Evolutionary conservation across 1,140 invertebrate genomes (phyloP), one percentile per base, ranked within the genome.

Genomic region (Procambarus clarkii): DNA sequence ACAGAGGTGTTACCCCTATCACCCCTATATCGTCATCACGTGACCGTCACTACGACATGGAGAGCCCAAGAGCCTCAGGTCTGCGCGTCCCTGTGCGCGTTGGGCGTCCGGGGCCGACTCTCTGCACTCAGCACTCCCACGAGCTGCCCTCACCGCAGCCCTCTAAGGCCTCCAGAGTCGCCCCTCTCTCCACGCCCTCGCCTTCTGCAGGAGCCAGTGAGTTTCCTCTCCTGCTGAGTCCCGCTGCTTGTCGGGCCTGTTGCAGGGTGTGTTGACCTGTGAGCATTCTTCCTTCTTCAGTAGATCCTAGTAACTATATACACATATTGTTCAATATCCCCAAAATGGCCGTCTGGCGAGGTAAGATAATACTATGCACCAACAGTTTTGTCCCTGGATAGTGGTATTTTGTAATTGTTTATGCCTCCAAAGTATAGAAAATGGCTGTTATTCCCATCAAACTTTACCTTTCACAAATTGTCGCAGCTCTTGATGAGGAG

Each of bases 141-240:
- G 48, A 58, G n/a, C 71, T n/a, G 9, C 54, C 76, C 5, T 44
- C 71, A 7, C 71, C 71, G 8, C 85, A 76, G 74, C 18, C 71
- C 18, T 15, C 21, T 15, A 86, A 86, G 74, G 7, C 85, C 9
- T 86, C 34, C 50, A 86, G 78, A 46, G 58, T 86, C 76, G 85
- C 85, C 24, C 85, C 85, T 3, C 85, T 86, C 9, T 86, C 85
- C 48, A 86, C 85, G n/a, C 85, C 85, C 21, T 86, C 85, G 11
- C 85, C 85, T 78, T 86, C 85, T 78, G 85, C 85, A 58, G 85
- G 85, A 45, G 85, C 85, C 44, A 71, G 85, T 86, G 18, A 86
- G 85, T 86, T 78, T 74, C n/a, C 60, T 21, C 13, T 64, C 50
- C 8, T 54, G 2, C 4, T 2, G 4, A 54, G 8, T 7, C 13